Conservation (phyloP, 2,888 invertebrate species). For the Ectropis crepuscularia region DNA sequence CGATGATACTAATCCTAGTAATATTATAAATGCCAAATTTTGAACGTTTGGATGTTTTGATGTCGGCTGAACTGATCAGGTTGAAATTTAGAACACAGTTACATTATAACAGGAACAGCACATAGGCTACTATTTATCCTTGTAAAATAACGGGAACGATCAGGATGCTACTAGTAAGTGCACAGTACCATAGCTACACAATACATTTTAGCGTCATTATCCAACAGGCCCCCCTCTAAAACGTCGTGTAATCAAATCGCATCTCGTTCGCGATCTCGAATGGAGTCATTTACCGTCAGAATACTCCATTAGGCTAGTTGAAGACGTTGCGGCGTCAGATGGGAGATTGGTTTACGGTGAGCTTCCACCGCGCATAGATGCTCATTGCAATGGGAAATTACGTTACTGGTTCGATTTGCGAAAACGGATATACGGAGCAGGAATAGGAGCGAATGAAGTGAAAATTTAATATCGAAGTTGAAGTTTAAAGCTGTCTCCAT, state of each 20-base stretch:
- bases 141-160: too few species aligned
- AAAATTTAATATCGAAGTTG: neutral
- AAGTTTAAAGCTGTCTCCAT: neutral
- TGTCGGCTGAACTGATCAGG: too few species aligned
- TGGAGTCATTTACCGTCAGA: constrained; percentile 18
- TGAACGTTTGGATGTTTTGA: too few species aligned
- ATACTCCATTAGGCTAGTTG: constrained; percentile 19
- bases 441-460: neutral
- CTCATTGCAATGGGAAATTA: constrained; percentile 47
- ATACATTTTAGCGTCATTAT: too few species aligned
- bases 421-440: neutral
- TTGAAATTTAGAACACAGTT: too few species aligned
- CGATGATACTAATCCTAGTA: too few species aligned
- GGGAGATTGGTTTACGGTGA: constrained; percentile 33
- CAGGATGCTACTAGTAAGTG: too few species aligned
- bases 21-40: too few species aligned
- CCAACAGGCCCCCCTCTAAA: neutral
- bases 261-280: constrained; percentile 10
- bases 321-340: constrained; percentile 17
- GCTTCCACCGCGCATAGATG: constrained; percentile 22
- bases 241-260: constrained; percentile 11
- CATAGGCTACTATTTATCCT: too few species aligned
- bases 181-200: too few species aligned
- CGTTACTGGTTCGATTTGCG: constrained; percentile 51
- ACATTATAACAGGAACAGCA: too few species aligned